phyloP scores from a whole-genome alignment of 2,113 vertebrate genomes.

The Craseonycteris thonglongyai region DNA sequence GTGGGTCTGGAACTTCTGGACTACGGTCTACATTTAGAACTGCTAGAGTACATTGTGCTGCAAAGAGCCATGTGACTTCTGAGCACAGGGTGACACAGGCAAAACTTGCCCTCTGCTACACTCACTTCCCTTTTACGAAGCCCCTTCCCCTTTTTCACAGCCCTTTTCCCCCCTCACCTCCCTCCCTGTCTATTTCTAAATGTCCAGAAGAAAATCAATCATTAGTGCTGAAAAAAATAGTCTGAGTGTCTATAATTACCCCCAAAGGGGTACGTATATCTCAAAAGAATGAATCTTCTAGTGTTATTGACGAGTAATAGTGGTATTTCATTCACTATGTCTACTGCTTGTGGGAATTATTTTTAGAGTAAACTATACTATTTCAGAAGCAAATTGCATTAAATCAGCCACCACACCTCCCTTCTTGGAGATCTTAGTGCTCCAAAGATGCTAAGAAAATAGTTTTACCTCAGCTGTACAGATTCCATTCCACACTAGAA shows the following conservation, averaged over 20 bases:
- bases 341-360: background rate
- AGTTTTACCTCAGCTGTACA: background rate
- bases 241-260: background rate
- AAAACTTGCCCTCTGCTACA: background rate
- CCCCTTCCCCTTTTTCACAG: background rate
- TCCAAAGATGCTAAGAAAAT: background rate
- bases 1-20: background rate
- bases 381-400: background rate
- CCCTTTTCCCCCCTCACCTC: background rate
- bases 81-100: background rate
- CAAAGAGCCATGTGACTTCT: background rate
- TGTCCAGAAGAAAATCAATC: background rate
- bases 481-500: background rate
- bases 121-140: slow-evolving; percentile 22
- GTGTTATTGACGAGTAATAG: background rate
- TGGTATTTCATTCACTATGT: background rate
- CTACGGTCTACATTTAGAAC: background rate
- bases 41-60: background rate
- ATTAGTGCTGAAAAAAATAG: background rate
- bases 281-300: background rate
- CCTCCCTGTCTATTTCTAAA: background rate
- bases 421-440: background rate
- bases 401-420: background rate
- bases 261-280: background rate
- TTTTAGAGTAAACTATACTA: background rate